A percentile compares a stretch with the other conserved stretches of the same genome.
phyloP scores from a whole-genome alignment of 2,888 invertebrate species.

The Hydroisotoma schaefferi region DNA sequence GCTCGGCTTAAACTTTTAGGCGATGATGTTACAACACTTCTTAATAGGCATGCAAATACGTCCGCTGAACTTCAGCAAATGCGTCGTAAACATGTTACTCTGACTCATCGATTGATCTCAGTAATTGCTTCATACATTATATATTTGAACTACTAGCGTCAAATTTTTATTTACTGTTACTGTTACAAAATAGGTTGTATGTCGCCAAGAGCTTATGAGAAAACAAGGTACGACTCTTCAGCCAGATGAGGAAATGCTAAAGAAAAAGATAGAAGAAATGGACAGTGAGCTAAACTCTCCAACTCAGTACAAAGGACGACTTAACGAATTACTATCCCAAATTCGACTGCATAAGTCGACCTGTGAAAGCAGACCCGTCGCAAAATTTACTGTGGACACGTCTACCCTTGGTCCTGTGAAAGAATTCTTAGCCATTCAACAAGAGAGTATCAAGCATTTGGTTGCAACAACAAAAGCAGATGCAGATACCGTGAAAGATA shows the following conservation, averaged over 20 bases:
- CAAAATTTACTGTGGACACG: conserved; percentile 74
- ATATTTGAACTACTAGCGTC: neutral
- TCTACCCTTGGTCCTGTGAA: conserved; percentile 60
- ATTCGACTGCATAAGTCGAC: conserved; percentile 66
- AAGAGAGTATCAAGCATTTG: conserved; percentile 81
- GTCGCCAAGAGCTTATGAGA: conserved; percentile 81
- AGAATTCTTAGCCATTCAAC: conserved; percentile 77
- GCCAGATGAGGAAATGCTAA: conserved; percentile 85
- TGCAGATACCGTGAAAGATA: conserved; percentile 69
- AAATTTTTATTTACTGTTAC: neutral
- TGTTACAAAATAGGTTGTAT: conserved; percentile 64
- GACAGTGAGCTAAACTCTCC: conserved; percentile 84
- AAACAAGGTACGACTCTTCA: conserved; percentile 81
- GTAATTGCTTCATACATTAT: conserved; percentile 53
- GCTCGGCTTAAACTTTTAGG: conserved; percentile 74
- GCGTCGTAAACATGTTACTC: conserved; percentile 71
- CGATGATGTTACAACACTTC: conserved; percentile 71
- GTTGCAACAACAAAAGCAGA: conserved; percentile 79
- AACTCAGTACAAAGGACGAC: conserved; percentile 85
- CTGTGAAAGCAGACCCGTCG: conserved; percentile 59
- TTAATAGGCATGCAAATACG: conserved; percentile 75
- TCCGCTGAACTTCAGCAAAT: conserved; percentile 77
- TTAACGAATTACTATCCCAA: conserved; percentile 85
- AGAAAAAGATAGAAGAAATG: conserved; percentile 80
- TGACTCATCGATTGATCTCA: conserved; percentile 78